Conservation (phyloP, 2,113 vertebrate species). For the Chaetura pelagica region DNA sequence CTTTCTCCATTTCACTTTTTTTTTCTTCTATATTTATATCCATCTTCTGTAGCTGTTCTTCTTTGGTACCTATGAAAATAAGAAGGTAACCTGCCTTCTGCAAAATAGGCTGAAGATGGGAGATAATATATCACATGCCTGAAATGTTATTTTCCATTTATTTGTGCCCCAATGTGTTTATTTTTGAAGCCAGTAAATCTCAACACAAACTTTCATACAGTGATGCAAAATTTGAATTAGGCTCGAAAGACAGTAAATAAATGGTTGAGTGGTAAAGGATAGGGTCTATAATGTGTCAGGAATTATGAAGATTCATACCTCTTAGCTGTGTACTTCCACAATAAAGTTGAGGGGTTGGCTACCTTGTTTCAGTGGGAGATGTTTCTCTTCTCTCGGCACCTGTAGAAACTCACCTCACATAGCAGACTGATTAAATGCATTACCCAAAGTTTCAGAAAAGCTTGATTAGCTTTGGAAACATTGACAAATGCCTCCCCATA, state of each 20-base stretch:
- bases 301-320: not conserved
- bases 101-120: not conserved
- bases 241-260: not conserved
- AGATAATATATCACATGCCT: not conserved
- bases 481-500: not conserved
- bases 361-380: not conserved
- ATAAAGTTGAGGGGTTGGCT: not conserved
- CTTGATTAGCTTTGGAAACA: not conserved
- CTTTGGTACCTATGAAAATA: constrained; percentile 35
- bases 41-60: not conserved
- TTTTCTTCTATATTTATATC: constrained; percentile 35
- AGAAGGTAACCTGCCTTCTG: not conserved
- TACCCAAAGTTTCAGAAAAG: not conserved
- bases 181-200: not conserved
- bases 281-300: not conserved
- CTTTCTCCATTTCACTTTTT: not conserved
- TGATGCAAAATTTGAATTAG: not conserved
- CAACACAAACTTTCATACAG: not conserved
- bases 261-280: not conserved
- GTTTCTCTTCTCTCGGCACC: not conserved
- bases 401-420: not conserved
- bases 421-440: not conserved
- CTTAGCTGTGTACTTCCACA: not conserved
- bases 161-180: not conserved
- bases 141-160: not conserved